A percentile compares a stretch with the other conserved stretches of the same genome.
Conservation (phyloP, 2,797 vertebrate genomes). For the Sebastes steindachneri region DNA sequence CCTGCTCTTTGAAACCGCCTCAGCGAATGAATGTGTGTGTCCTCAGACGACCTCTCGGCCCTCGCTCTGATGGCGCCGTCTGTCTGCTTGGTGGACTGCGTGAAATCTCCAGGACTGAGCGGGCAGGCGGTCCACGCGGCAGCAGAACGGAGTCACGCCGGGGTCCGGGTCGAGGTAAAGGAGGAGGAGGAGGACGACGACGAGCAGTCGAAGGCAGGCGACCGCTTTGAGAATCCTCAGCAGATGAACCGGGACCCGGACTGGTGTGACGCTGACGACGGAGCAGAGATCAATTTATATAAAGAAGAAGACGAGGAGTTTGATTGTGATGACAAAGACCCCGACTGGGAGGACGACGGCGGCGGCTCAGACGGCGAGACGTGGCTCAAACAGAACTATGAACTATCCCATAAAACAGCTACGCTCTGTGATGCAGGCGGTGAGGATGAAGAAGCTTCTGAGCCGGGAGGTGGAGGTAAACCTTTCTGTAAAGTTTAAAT, state of each 20-base stretch:
- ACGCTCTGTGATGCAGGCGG: not conserved
- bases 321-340: not conserved
- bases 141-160: not conserved
- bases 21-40: no score
- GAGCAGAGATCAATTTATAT: not conserved
- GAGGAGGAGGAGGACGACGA: not conserved
- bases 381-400: not conserved
- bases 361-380: not conserved
- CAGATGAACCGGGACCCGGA: not conserved
- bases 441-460: not conserved
- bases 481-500: not conserved
- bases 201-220: not conserved
- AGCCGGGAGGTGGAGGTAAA: not conserved
- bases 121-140: rapidly evolving
- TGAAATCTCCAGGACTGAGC: not conserved
- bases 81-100: not conserved
- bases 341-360: not conserved
- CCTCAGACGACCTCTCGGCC: rapidly evolving
- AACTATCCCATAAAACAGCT: not conserved
- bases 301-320: not conserved
- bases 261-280: not conserved
- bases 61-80: not conserved
- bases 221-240: not conserved
- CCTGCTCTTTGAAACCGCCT: no score
- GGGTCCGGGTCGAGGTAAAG: not conserved